Conservation (phyloP, 1,140 invertebrate species). For the Cotesia vestalis region DNA sequence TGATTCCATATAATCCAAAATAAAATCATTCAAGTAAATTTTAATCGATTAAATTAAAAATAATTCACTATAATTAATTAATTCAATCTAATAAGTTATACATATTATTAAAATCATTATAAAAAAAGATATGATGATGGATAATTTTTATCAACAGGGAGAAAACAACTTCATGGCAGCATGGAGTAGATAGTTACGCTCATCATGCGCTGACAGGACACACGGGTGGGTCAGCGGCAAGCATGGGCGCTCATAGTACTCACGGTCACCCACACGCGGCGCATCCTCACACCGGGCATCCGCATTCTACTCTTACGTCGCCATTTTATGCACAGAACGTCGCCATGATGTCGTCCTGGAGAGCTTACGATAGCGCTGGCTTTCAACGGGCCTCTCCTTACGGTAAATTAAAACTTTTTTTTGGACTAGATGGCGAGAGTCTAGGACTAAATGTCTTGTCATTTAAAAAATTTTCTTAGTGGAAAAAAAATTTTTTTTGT, state of each 20-base stretch:
- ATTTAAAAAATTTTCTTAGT: background rate
- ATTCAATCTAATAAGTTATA: too few relatives aligned
- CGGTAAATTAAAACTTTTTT: constrained; percentile 61
- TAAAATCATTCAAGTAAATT: too few relatives aligned
- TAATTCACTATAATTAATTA: too few relatives aligned
- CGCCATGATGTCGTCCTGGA: constrained; percentile 81
- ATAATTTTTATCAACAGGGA: constrained; percentile 47
- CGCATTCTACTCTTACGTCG: constrained; percentile 63
- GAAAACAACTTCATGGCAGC: constrained; percentile 64
- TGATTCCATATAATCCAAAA: too few relatives aligned
- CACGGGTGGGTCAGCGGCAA: constrained; percentile 53
- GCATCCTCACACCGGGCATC: constrained; percentile 60
- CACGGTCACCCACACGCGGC: constrained; percentile 58
- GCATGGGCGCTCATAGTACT: constrained; percentile 57
- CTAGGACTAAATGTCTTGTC: background rate
- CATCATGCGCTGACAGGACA: constrained; percentile 62
- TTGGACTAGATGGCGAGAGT: too few relatives aligned
- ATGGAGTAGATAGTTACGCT: constrained; percentile 62
- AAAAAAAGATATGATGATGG: too few relatives aligned
- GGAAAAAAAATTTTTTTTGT: too few relatives aligned
- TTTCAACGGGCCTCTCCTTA: constrained; percentile 80
- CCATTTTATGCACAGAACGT: constrained; percentile 77
- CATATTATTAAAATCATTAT: too few relatives aligned
- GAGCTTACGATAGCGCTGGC: constrained; percentile 77
- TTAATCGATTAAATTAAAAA: too few relatives aligned